phyloP scores from a whole-genome alignment of 2,113 vertebrate genomes.

The Takifugu flavidus region DNA sequence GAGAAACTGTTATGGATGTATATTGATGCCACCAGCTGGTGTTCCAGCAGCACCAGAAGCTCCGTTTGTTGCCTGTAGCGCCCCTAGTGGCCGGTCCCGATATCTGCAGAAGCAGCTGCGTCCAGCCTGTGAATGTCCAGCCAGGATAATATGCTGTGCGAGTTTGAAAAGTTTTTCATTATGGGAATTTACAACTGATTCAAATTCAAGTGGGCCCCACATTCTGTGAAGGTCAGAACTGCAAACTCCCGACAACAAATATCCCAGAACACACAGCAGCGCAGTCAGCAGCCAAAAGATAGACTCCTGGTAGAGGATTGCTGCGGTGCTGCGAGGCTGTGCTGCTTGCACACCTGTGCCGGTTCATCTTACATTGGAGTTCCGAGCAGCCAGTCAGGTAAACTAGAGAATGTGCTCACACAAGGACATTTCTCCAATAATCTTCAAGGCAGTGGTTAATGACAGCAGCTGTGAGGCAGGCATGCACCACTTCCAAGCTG shows the following conservation, averaged over 20 bases:
- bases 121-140: too few species aligned
- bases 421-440: constrained; percentile 79
- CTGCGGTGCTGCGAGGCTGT: constrained; percentile 12
- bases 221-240: constrained; percentile 11
- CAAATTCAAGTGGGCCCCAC: constrained; percentile 3
- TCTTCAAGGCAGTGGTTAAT: constrained; percentile 75
- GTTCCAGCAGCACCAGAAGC: too few species aligned
- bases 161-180: background rate
- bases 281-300: background rate
- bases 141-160: background rate
- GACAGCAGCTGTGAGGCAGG: constrained; percentile 78
- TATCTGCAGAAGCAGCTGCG: too few species aligned
- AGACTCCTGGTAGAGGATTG: constrained; percentile 6
- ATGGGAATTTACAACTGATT: constrained; percentile 1
- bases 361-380: constrained; percentile 30
- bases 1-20: too few species aligned
- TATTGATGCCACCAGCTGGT: too few species aligned
- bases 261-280: background rate
- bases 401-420: constrained; percentile 60
- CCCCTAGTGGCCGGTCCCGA: too few species aligned
- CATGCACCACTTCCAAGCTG: constrained; percentile 80
- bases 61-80: too few species aligned
- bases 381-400: constrained; percentile 47
- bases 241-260: constrained; percentile 2
- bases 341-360: constrained; percentile 21